Conservation (phyloP, 2,113 vertebrate species). For the Chloebia gouldiae region DNA sequence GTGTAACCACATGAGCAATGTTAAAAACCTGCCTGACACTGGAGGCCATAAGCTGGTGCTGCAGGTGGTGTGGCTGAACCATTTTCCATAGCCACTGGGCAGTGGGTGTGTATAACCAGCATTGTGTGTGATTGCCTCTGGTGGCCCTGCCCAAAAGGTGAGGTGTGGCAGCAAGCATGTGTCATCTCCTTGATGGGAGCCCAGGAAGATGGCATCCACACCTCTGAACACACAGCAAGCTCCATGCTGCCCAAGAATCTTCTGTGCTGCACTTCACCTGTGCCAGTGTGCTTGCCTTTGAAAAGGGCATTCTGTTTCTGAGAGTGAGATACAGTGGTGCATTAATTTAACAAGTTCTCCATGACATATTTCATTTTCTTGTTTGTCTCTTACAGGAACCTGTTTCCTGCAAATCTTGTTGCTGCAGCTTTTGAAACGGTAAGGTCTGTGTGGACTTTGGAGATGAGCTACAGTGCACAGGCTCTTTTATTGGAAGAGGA, state of each 20-base stretch:
- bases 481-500: neutral
- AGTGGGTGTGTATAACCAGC: neutral
- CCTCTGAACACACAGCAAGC: neutral
- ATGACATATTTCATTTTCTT: neutral
- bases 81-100: neutral
- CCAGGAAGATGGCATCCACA: neutral
- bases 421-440: constrained; percentile 91
- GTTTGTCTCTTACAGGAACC: constrained; percentile 81
- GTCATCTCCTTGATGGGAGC: neutral
- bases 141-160: neutral
- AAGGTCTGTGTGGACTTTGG: constrained; percentile 58
- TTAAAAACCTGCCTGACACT: neutral
- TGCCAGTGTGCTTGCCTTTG: neutral
- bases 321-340: neutral
- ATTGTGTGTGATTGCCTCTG: neutral
- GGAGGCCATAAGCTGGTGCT: neutral
- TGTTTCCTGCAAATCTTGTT: constrained; percentile 95
- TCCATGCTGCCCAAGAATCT: fast-evolving
- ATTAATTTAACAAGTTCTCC: neutral
- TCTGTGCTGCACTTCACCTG: neutral
- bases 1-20: neutral
- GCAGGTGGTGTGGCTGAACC: neutral
- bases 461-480: neutral
- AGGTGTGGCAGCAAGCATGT: neutral
- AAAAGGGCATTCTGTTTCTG: neutral